Evolutionary conservation across 2,888 invertebrate genomes (phyloP).

Genomic region (Caradrina kadenii): DNA sequence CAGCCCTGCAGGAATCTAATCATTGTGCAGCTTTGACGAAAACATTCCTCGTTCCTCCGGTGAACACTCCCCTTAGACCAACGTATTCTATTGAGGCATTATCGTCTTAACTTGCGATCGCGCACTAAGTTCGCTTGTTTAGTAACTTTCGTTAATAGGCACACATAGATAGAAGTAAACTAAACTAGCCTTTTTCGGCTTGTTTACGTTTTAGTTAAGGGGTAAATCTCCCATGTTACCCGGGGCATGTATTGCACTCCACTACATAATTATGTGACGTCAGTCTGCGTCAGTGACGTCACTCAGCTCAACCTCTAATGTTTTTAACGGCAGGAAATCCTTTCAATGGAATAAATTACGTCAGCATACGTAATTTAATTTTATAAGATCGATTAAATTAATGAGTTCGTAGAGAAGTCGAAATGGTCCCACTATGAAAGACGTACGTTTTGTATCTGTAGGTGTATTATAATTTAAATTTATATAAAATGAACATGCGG

Average conservation of each 20-base stretch:
- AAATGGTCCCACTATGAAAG: neutral
- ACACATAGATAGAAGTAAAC: neutral
- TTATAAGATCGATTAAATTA: neutral
- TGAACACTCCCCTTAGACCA: neutral
- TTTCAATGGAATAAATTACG: neutral
- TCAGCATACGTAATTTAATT: neutral
- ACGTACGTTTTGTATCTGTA: neutral
- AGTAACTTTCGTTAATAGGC: neutral
- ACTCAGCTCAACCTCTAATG: constrained; percentile 13
- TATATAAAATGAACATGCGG: no score
- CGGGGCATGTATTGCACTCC: neutral
- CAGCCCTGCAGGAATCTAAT: neutral
- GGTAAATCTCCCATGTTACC: no score
- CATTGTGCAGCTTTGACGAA: constrained; percentile 5
- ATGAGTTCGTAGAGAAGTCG: constrained; percentile 11
- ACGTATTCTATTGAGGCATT: constrained; percentile 7
- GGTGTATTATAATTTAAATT: no score
- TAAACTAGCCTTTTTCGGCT: no score
- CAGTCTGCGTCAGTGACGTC: constrained; percentile 3
- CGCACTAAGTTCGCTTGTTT: neutral
- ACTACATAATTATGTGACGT: neutral
- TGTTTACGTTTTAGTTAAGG: neutral
- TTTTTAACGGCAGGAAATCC: neutral
- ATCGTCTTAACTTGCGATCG: neutral
- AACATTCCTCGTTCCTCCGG: constrained; percentile 2